phyloP scores from a whole-genome alignment of 2,888 invertebrate genomes.

The Drosophila rubida region DNA sequence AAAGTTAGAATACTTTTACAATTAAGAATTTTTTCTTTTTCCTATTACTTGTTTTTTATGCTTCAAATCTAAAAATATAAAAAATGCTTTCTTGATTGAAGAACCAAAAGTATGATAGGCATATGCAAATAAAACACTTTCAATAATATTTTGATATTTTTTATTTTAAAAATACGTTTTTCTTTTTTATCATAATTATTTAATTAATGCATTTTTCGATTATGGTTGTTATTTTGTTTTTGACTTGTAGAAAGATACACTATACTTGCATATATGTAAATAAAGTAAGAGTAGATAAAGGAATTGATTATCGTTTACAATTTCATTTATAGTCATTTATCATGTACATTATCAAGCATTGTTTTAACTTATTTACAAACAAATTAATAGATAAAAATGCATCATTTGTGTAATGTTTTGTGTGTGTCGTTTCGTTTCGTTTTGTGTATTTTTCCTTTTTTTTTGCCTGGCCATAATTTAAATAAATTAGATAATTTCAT shows the following conservation, averaged over 20 bases:
- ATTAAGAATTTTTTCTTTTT: too few species aligned
- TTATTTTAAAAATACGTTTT: constrained; percentile 53
- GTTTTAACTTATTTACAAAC: constrained; percentile 77
- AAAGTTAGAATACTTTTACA: too few species aligned
- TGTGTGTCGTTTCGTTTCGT: constrained; percentile 19
- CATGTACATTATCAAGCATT: constrained; percentile 65
- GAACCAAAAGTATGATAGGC: too few species aligned
- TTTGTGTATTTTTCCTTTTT: constrained; percentile 23
- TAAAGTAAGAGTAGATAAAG: constrained; percentile 38
- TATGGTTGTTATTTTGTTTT: constrained; percentile 17
- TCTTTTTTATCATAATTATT: constrained; percentile 39
- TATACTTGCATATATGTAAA: constrained; percentile 19
- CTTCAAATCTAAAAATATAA: too few species aligned
- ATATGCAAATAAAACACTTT: neutral
- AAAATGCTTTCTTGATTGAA: too few species aligned
- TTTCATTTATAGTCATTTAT: constrained; percentile 54
- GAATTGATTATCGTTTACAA: constrained; percentile 34
- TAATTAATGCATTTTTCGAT: constrained; percentile 48
- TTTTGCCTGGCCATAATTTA: constrained; percentile 69
- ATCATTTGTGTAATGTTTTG: constrained; percentile 36
- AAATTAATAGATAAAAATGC: constrained; percentile 76
- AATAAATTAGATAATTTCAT: constrained; percentile 76
- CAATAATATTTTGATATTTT: constrained; percentile 41
- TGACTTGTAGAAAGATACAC: constrained; percentile 66
- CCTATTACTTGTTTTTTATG: too few species aligned